phyloP scores from a whole-genome alignment of 2,797 vertebrate species.

The Gymnothorax reevesii region DNA sequence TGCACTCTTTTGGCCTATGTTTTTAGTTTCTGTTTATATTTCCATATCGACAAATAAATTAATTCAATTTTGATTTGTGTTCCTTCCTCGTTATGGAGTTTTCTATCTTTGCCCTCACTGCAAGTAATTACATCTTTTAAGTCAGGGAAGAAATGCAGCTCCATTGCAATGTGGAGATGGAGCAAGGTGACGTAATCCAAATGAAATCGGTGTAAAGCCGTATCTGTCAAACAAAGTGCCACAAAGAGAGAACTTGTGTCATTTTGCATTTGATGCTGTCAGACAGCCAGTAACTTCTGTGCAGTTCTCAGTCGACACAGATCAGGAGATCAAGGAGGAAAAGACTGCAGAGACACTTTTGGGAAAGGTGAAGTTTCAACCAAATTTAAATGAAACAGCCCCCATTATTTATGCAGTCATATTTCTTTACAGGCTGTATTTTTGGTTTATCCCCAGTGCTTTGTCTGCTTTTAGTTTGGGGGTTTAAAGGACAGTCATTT shows the following conservation, averaged over 20 bases:
- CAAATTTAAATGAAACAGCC: constrained; percentile 1
- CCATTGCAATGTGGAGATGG: constrained; percentile 3
- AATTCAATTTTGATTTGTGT: background rate
- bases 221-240: background rate
- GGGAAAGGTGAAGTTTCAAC: constrained; percentile 3
- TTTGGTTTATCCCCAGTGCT: constrained; percentile 9
- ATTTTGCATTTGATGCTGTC: background rate
- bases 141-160: background rate
- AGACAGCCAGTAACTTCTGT: constrained; percentile 9
- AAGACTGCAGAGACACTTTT: constrained; percentile 14
- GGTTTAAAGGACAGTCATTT: constrained; percentile 10
- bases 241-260: background rate
- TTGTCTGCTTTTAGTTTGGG: background rate
- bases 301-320: constrained; percentile 5
- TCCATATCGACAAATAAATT: background rate
- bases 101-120: background rate
- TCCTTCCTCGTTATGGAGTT: constrained; percentile 6
- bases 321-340: background rate
- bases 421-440: constrained; percentile 11
- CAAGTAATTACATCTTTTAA: constrained; percentile 18
- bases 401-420: background rate
- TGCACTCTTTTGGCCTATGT: background rate
- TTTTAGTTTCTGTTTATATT: background rate
- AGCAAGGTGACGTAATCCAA: constrained; percentile 3
- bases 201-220: constrained; percentile 7